Conservation (phyloP, 2,888 invertebrate genomes). For the Limnephilus lunatus region DNA sequence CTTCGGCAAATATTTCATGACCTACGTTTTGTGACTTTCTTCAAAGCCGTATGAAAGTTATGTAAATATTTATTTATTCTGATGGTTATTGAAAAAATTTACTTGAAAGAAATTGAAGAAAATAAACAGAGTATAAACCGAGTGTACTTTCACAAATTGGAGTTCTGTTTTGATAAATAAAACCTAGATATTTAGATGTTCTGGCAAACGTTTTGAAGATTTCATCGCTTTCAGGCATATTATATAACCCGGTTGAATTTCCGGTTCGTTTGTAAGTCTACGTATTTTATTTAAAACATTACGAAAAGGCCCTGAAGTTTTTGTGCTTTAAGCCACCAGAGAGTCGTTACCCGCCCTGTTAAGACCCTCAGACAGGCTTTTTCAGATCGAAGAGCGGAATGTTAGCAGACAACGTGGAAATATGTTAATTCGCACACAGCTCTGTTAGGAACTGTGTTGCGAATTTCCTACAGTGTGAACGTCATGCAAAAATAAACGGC, state of each 20-base stretch:
- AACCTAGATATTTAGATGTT: not conserved
- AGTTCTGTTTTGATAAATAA: constrained; percentile 2
- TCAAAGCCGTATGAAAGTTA: not conserved
- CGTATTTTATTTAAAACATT: constrained; percentile 2
- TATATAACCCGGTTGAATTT: not conserved
- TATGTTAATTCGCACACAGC: constrained; percentile 15
- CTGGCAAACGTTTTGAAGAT: not conserved
- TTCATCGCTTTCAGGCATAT: not conserved
- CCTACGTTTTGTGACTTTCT: not conserved
- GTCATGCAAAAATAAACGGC: not conserved
- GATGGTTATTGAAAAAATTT: not conserved
- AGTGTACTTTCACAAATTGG: not conserved
- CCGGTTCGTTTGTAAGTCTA: not conserved
- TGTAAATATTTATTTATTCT: not conserved
- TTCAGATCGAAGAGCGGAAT: not conserved
- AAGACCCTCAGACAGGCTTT: not conserved
- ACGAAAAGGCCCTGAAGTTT: not conserved
- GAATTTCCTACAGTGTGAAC: not conserved
- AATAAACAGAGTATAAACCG: not conserved
- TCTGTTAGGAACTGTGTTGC: not conserved
- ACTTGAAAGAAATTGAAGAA: not conserved
- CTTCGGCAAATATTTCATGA: not conserved
- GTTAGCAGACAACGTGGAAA: constrained; percentile 7
- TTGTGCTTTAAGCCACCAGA: not conserved
- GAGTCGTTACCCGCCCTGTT: not conserved